A percentile compares a stretch with the other conserved stretches of the same genome.
Conservation (phyloP, 2,113 vertebrate genomes). For the Recurvirostra avosetta region DNA sequence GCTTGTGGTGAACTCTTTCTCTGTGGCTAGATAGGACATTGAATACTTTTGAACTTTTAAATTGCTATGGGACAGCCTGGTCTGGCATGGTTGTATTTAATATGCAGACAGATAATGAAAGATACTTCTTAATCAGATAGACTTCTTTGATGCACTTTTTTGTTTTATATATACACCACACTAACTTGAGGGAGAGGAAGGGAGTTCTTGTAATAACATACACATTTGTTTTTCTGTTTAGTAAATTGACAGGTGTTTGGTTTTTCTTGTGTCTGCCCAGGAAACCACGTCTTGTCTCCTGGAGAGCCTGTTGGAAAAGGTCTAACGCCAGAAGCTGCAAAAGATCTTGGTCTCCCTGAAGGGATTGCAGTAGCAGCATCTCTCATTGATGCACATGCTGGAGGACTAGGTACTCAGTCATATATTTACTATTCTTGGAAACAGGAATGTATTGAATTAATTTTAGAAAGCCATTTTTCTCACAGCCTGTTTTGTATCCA, state of each 20-base stretch:
- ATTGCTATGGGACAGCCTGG: background rate
- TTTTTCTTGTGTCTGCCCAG: conserved; percentile 76
- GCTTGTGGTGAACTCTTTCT: conserved; percentile 23
- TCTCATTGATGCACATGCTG: conserved; percentile 95
- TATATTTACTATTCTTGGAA: background rate
- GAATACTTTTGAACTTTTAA: conserved; percentile 30
- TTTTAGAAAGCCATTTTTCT: background rate
- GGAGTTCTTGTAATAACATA: background rate
- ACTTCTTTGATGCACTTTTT: background rate
- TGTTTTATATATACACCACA: background rate
- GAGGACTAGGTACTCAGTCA: conserved; percentile 85
- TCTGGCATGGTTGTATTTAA: background rate
- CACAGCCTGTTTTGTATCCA: background rate
- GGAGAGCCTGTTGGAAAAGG: conserved; percentile 83
- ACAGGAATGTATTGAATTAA: background rate
- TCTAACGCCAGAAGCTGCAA: conserved; percentile 82
- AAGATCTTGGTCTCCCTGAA: conserved; percentile 79
- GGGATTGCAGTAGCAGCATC: conserved; percentile 89
- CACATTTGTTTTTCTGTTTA: conserved; percentile 41
- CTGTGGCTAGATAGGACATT: background rate
- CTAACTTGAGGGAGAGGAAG: background rate
- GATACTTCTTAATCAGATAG: background rate
- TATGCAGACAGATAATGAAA: background rate
- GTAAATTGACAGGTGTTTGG: conserved; percentile 60
- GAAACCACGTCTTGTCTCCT: conserved; percentile 82